Evolutionary conservation across 1,140 invertebrate species (phyloP), one percentile per base, ranked within the genome.

Genomic region (Euborellia annulipes): DNA sequence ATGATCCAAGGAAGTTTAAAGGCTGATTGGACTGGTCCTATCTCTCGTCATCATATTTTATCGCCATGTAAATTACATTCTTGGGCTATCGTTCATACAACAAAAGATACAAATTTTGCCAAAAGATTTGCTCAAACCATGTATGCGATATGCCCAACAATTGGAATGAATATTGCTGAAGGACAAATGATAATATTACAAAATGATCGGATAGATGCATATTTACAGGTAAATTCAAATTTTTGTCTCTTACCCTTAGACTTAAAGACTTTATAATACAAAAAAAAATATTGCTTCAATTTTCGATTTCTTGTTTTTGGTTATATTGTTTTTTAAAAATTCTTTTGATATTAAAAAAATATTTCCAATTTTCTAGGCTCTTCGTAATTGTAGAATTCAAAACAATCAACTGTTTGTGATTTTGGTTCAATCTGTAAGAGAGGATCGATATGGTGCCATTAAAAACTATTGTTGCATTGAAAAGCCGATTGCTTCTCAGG

Each of bases 401-500:
- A 36, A 62, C 7, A 49, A 79, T 3, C 75, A 89, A 62, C 63
- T 91, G 3, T 71, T 85, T 0, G 78, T 92, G 0, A 67, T 78
- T 1, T 78, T 97, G 37, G 83, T 84, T 54, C 87, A 90, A 0
- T 78, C 76, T 0, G 67, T 71, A 16, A 65, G 90, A 45, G 81
- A 85, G 50, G 91, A 96, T 59, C 66, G 86, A 17, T 98, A 97
- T 57, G 65, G 75, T 2, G 79, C 85, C 1, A 76, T 96, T 0
- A 97, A 96, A 64, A 87, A 81, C 55, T 62, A 90, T 0, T 92
- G 87, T 56, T 91, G 85, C 55, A 67, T 77, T 9, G 82, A 93
- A 45, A 68, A 70, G 13, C 82, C 87, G 2, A 61, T 92, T 19
- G 70, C 85, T 0, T 85, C 82, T 1, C 85, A 92, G 65, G 76